These are phyloP conservation scores for Sebastes diploproa DNA, from an alignment of 2,797 vertebrate species.

Conservation along the genomic window DNA sequence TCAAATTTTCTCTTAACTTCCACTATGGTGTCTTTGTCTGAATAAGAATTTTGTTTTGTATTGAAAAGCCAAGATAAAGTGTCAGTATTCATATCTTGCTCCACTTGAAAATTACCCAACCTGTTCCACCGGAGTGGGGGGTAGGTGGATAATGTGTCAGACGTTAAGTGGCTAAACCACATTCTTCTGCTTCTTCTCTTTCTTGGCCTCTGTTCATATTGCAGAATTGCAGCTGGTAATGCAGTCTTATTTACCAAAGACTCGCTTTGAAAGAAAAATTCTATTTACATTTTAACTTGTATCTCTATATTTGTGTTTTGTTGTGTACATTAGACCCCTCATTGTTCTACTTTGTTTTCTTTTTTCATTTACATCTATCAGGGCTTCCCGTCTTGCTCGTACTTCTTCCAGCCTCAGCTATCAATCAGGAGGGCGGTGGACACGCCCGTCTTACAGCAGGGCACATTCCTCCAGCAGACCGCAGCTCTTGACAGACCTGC, in stretches of 20 bases:
- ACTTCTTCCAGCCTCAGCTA: constrained; percentile 92
- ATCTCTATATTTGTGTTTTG: neutral
- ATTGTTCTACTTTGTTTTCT: neutral
- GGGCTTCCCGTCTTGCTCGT: constrained; percentile 91
- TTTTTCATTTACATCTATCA: constrained; percentile 45
- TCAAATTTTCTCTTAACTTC: neutral
- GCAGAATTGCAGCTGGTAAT: neutral
- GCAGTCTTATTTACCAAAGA: neutral
- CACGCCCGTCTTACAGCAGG: constrained; percentile 84
- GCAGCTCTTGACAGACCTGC: constrained; percentile 74
- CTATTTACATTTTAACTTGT: neutral
- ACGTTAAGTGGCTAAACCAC: neutral
- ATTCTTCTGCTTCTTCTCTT: constrained; percentile 25
- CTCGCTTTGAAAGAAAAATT: neutral
- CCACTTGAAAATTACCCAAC: neutral
- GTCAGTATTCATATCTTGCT: neutral
- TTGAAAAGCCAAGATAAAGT: neutral
- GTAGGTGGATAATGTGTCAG: neutral
- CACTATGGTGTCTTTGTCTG: neutral
- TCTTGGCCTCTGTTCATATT: neutral
- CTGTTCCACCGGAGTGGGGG: constrained; percentile 4
- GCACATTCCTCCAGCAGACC: constrained; percentile 72
- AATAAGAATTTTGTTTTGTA: neutral
- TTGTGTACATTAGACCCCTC: no score
- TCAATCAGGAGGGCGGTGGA: constrained; percentile 86